These are phyloP conservation scores for Bimastos eiseni DNA, from an alignment of 2,888 invertebrate genomes.

Conservation along the genomic window DNA sequence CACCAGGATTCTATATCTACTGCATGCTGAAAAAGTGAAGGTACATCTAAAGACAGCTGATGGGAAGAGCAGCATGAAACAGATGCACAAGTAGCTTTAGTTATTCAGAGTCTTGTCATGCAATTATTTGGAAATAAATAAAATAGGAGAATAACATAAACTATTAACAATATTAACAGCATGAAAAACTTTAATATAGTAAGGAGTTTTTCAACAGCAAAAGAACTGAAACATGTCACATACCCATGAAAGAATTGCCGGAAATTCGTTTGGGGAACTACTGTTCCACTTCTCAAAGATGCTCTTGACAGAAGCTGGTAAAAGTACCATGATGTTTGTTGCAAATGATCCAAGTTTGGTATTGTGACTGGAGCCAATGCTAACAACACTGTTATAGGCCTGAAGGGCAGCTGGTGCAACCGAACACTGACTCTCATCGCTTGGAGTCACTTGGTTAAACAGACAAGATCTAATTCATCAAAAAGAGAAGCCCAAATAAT, in stretches of 20 bases:
- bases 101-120: no score
- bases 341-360: slow-evolving; percentile 64
- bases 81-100: not conserved
- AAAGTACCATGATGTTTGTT: slow-evolving; percentile 64
- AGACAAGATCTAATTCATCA: slow-evolving; percentile 64
- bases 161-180: not conserved
- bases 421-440: slow-evolving; percentile 50
- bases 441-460: slow-evolving; percentile 64
- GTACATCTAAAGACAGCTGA: no score
- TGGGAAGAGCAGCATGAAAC: not conserved
- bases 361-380: slow-evolving; percentile 62
- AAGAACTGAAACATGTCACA: slow-evolving; percentile 44
- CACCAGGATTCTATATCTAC: no score
- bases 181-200: slow-evolving; percentile 55
- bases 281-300: slow-evolving; percentile 71
- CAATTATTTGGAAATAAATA: no score
- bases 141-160: not conserved
- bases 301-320: slow-evolving; percentile 67
- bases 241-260: slow-evolving; percentile 66
- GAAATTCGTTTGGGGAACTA: slow-evolving; percentile 67
- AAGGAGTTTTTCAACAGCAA: not conserved
- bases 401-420: slow-evolving; percentile 47
- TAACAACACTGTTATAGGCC: slow-evolving; percentile 62
- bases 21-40: no score
- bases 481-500: not conserved